A percentile compares a stretch with the other conserved stretches of the same genome.
Evolutionary conservation across 2,797 vertebrate species (phyloP).

Genomic region (Phyllotis vaccarum): DNA sequence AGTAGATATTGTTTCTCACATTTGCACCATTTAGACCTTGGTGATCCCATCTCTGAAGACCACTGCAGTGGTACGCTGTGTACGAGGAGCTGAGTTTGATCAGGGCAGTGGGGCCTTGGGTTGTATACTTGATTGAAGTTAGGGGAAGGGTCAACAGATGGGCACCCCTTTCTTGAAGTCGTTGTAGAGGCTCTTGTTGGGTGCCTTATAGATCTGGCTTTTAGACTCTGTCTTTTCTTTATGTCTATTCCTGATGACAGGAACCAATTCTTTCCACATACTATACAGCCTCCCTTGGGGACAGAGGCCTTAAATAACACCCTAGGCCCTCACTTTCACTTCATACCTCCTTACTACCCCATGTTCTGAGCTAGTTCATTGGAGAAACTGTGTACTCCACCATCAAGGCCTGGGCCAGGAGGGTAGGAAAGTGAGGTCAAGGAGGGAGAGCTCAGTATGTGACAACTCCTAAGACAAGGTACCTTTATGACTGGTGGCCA

Average conservation of each 20-base stretch:
- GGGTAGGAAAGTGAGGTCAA: background rate
- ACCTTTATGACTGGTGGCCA: background rate
- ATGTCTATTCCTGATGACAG: accelerated
- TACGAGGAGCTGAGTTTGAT: background rate
- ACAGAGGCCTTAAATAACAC: background rate
- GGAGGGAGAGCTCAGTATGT: background rate
- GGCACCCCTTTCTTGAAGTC: background rate
- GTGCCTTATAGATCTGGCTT: background rate
- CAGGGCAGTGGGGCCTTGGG: background rate
- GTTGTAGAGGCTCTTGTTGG: background rate
- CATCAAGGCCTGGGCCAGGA: accelerated
- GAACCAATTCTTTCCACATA: accelerated
- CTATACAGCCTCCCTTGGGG: accelerated
- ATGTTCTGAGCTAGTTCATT: accelerated
- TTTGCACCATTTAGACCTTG: background rate
- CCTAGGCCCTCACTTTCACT: background rate
- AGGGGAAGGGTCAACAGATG: background rate
- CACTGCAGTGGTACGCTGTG: too few relatives aligned
- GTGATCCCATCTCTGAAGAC: background rate
- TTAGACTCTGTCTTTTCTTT: too few relatives aligned
- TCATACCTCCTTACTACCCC: accelerated
- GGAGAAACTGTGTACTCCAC: background rate
- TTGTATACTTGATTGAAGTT: too few relatives aligned
- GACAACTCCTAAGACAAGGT: too few relatives aligned
- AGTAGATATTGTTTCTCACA: background rate